Evolutionary conservation across 1,140 invertebrate species (phyloP).

Genomic region (Drosophila subpulchrella): DNA sequence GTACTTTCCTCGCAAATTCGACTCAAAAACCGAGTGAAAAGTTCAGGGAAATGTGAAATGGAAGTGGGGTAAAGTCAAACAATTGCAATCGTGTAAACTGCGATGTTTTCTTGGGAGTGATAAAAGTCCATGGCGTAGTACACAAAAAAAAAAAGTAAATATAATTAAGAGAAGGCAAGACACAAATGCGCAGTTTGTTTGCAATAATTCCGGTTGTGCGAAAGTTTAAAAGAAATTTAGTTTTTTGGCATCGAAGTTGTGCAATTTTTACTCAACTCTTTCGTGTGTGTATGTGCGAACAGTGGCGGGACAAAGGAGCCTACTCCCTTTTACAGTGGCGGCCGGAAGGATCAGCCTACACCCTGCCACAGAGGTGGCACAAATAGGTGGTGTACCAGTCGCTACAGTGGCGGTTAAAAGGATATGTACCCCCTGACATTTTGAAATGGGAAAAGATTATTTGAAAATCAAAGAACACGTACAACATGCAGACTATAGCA

Average conservation of each 20-base stretch:
- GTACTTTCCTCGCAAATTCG: conserved; percentile 8
- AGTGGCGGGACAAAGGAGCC: conserved; percentile 20
- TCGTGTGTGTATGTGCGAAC: conserved; percentile 32
- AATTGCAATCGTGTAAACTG: neutral
- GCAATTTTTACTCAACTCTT: conserved; percentile 4
- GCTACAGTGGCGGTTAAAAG: conserved; percentile 2
- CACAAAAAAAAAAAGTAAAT: conserved; percentile 67
- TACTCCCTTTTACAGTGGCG: conserved; percentile 3
- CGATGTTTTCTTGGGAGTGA: conserved; percentile 34
- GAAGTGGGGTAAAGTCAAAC: neutral
- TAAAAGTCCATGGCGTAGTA: conserved; percentile 51
- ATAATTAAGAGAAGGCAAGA: conserved; percentile 42
- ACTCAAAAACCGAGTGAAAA: conserved; percentile 5
- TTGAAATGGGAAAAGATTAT: neutral
- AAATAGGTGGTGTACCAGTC: neutral
- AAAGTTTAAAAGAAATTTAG: conserved; percentile 5
- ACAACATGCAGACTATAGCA: neutral
- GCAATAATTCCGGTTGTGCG: conserved; percentile 12
- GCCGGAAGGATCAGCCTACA: neutral
- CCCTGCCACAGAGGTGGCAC: neutral
- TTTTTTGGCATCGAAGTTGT: conserved; percentile 18
- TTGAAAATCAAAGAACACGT: neutral
- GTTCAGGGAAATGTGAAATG: neutral
- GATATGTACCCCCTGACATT: neutral
- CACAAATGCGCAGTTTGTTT: conserved; percentile 64